Evolutionary conservation across 2,888 invertebrate species (phyloP), one percentile per base, ranked within the genome.

Genomic region (Tetanocera ferruginea): DNA sequence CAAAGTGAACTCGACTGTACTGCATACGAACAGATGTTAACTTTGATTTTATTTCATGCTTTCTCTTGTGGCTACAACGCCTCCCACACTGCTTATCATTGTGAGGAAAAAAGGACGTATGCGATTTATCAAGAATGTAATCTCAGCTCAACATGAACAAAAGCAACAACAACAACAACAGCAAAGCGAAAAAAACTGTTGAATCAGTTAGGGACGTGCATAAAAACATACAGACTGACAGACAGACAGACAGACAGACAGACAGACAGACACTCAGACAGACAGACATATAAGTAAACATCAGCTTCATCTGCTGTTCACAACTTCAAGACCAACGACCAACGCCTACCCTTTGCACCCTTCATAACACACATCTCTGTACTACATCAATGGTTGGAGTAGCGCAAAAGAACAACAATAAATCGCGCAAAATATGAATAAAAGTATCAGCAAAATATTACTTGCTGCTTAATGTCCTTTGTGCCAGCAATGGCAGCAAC

Each of bases 41-140:
- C 31, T 66, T 66, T 66, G 66, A 66, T 66, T 66, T 37, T 66
- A 19, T 66, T 37, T 31, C 37, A 34, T 34, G 66, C 66, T 34
- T 19, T 19, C 19, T 34, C n/a, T 31, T 19, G 66, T 37, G 19
- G 19, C 31, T 28, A 19, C n/a, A 66, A 5, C 14, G 28, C 66
- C 19, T 66, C 66, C 25, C 11, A 66, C n/a, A 62, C 14, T 11
- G 66, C 1, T 19, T n/a, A n/a, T n/a, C n/a, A 62, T 17, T 37
- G 28, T 23, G 25, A 17, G 28, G 25, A 28, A 62, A 23, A 31
- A 28, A 31, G 17, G 17, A 62, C 62, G 66, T 34, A 34, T 37
- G 66, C 31, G 66, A 66, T 66, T 66, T 66, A 66, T 66, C 66
- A 66, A 66, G 66, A 37, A 66, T 66, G 66, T 66, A 66, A 66